Evolutionary conservation across 1,140 invertebrate genomes (phyloP).

Genomic region (Megalopta genalis): DNA sequence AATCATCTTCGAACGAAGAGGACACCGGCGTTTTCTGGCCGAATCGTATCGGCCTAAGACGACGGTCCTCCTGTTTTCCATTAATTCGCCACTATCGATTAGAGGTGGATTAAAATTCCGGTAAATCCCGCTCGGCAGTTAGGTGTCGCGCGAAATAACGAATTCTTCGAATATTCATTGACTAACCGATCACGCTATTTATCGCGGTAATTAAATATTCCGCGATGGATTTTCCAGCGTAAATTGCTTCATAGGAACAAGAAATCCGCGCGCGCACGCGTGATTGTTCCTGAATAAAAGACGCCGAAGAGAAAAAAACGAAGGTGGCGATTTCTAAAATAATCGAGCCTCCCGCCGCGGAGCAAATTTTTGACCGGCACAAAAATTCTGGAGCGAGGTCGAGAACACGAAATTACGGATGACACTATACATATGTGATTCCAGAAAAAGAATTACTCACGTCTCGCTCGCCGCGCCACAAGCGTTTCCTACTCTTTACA

Average conservation of each 20-base stretch:
- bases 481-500: not conserved
- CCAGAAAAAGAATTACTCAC: slow-evolving; percentile 55
- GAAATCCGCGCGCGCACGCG: not conserved
- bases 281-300: not conserved
- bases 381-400: slow-evolving; percentile 50
- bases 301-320: not conserved
- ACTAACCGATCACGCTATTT: not conserved
- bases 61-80: not conserved
- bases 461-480: not conserved
- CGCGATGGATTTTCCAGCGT: slow-evolving; percentile 19
- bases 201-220: slow-evolving; percentile 40
- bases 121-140: not conserved
- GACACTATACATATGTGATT: slow-evolving; percentile 18
- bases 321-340: too few species aligned
- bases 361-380: slow-evolving; percentile 13
- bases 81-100: not conserved
- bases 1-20: slow-evolving; percentile 24
- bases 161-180: slow-evolving; percentile 28
- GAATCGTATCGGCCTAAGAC: not conserved
- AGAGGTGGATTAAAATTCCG: slow-evolving; percentile 20
- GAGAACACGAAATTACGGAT: not conserved
- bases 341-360: not conserved
- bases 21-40: not conserved
- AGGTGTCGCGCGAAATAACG: not conserved
- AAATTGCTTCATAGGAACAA: not conserved